A percentile compares a stretch with the other conserved stretches of the same genome.
These are phyloP conservation scores for Ptilorrhoa leucosticta DNA, from an alignment of 2,113 vertebrate species.

Conservation along the genomic window DNA sequence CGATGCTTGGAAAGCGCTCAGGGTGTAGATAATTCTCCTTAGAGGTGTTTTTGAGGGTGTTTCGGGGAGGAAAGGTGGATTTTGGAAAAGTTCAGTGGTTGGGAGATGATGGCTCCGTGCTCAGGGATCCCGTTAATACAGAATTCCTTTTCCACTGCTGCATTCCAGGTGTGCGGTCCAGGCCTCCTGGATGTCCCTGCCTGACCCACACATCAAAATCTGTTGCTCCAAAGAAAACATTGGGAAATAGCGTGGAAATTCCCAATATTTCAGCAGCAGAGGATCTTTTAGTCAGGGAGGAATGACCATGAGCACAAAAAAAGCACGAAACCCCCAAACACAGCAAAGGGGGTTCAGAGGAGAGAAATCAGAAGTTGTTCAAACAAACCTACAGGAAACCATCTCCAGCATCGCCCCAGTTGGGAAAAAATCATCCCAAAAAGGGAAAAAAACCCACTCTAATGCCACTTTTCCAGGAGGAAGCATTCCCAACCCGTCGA, in stretches of 20 bases:
- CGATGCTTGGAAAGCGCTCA: fast-evolving
- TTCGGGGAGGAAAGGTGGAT: not conserved
- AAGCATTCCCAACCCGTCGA: fast-evolving
- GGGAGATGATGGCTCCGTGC: not conserved
- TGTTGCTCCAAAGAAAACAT: not conserved
- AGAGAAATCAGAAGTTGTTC: not conserved
- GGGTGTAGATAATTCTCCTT: fast-evolving
- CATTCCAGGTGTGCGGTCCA: fast-evolving
- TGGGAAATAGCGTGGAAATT: not conserved
- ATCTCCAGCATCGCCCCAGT: fast-evolving
- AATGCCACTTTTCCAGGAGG: not conserved
- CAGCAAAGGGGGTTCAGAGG: not conserved
- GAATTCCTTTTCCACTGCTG: not conserved
- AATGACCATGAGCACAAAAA: not conserved
- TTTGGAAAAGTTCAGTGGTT: fast-evolving
- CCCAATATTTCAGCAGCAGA: fast-evolving
- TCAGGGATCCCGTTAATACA: not conserved
- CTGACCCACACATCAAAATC: not conserved
- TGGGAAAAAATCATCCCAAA: not conserved
- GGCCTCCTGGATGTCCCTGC: not conserved
- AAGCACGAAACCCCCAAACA: not conserved
- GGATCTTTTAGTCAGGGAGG: not conserved
- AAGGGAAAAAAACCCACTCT: fast-evolving
- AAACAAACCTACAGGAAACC: not conserved
- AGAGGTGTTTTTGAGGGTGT: not conserved